phyloP scores from a whole-genome alignment of 37 sponge, comb jelly and placozoan species.

The Oopsacas minuta region DNA sequence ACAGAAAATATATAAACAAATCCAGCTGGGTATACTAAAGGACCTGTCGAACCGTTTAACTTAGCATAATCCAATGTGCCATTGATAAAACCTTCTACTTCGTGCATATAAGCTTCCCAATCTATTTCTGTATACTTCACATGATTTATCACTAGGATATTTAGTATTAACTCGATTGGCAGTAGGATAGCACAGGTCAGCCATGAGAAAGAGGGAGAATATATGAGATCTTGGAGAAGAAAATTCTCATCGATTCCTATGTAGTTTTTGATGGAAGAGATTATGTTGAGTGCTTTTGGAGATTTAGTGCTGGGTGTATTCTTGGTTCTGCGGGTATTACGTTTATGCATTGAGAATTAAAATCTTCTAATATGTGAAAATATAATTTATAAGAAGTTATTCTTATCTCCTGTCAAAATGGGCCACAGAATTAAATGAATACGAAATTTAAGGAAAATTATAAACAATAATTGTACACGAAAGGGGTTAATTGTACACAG shows the following conservation, averaged over 20 bases:
- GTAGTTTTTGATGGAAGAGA: neutral
- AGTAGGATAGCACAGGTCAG: neutral
- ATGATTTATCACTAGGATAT: neutral
- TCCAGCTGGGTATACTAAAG: slow-evolving; percentile 95
- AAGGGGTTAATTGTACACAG: too few species aligned
- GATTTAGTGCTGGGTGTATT: neutral
- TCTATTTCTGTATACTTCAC: slow-evolving; percentile 87
- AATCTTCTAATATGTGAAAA: too few species aligned
- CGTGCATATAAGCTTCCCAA: slow-evolving; percentile 92
- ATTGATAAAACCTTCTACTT: slow-evolving; percentile 87
- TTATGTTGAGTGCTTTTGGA: neutral
- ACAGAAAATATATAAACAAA: slow-evolving; percentile 79
- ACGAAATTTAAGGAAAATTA: too few species aligned
- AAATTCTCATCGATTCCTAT: neutral
- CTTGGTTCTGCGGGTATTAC: neutral
- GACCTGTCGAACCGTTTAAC: slow-evolving; percentile 87
- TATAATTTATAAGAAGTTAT: too few species aligned
- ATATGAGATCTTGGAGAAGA: neutral
- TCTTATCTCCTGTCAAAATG: too few species aligned
- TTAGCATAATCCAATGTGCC: slow-evolving; percentile 69
- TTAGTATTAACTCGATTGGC: neutral
- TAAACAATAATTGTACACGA: too few species aligned
- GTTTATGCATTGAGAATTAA: neutral
- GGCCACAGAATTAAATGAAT: too few species aligned
- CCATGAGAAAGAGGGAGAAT: neutral